Conservation (phyloP, 35 echinoderm and acorn worm species). For the Ophiothrix spiculata region DNA sequence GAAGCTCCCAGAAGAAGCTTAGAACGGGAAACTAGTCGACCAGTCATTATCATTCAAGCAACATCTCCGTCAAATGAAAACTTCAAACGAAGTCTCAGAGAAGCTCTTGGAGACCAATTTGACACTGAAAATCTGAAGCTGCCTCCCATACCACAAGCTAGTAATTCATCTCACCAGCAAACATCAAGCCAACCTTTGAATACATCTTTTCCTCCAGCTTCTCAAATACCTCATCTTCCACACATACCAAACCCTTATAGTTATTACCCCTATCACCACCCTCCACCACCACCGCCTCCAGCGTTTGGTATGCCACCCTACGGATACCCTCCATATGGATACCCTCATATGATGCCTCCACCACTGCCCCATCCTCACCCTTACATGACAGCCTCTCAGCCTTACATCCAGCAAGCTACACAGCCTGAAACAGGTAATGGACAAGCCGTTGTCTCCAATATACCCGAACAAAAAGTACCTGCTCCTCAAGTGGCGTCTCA, state of each 20-base stretch:
- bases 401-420: neutral
- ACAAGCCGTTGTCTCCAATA: neutral
- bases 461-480: neutral
- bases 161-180: neutral
- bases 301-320: neutral
- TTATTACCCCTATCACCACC: neutral
- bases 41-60: constrained; percentile 29
- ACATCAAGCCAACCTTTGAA: neutral
- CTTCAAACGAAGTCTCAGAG: constrained; percentile 2
- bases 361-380: neutral
- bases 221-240: neutral
- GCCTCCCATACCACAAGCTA: neutral
- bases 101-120: constrained; percentile 13
- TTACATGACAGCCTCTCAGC: neutral
- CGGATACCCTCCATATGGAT: neutral
- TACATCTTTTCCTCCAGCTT: neutral
- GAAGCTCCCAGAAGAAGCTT: neutral
- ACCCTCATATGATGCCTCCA: constrained; percentile 23
- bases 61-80: neutral
- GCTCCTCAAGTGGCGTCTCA: neutral
- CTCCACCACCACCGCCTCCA: neutral
- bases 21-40: constrained; percentile 1
- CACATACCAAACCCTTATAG: neutral
- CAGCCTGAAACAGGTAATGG: neutral
- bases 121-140: neutral